A percentile compares a stretch with the other conserved stretches of the same genome.
Conservation (phyloP, 2,797 vertebrate genomes). For the Pseudopleuronectes americanus region DNA sequence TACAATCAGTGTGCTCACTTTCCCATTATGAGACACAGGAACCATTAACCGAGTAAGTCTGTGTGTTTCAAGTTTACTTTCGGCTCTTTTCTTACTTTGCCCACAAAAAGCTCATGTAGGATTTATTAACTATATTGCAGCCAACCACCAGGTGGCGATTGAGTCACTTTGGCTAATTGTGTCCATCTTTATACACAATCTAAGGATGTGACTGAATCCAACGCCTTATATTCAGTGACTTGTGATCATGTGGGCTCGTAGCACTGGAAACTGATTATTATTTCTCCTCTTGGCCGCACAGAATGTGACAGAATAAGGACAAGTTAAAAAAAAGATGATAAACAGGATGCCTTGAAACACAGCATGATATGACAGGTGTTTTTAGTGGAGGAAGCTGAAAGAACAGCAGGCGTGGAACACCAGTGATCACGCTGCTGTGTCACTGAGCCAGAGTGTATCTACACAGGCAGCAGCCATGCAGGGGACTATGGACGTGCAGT, state of each 20-base stretch:
- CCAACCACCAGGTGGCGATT: too few species aligned
- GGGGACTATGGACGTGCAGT: constrained; percentile 15
- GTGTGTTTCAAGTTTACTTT: constrained; percentile 17
- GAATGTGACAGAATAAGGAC: constrained; percentile 64
- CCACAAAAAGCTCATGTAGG: constrained; percentile 22
- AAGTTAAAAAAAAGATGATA: constrained; percentile 42
- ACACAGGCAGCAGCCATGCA: constrained; percentile 40
- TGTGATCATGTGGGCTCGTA: not conserved
- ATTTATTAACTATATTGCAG: too few species aligned
- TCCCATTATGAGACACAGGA: too few species aligned
- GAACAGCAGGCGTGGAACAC: not conserved
- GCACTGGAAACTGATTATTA: constrained; percentile 24
- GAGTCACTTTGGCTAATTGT: too few species aligned
- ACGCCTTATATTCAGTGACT: not conserved
- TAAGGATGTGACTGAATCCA: not conserved
- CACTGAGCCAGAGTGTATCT: constrained; percentile 34
- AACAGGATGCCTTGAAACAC: constrained; percentile 36
- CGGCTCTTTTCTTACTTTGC: constrained; percentile 27
- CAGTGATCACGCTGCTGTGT: constrained; percentile 37
- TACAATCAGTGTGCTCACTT: too few species aligned
- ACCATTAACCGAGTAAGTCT: too few species aligned
- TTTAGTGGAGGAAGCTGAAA: constrained; percentile 32
- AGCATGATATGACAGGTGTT: constrained; percentile 33
- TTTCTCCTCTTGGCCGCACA: constrained; percentile 27
- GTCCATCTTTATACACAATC: too few species aligned